Evolutionary conservation across 2,797 vertebrate species (phyloP).

Genomic region (Clarias fuscus): DNA sequence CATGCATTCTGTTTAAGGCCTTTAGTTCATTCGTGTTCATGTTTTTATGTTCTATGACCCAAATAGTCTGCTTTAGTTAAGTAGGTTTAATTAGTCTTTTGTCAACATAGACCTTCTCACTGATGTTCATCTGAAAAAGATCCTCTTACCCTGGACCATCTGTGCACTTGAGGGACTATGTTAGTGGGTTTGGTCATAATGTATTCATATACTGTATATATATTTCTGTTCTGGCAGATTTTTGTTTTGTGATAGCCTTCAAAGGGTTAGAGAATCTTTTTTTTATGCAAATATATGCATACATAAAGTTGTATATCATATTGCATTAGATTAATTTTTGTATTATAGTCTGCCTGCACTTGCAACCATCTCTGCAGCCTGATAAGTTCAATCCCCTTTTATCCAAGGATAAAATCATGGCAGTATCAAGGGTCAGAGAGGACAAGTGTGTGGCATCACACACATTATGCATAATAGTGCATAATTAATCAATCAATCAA

Average conservation of each 20-base stretch:
- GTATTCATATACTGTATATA: constrained; percentile 56
- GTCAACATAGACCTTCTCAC: constrained; percentile 57
- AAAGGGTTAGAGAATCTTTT: constrained; percentile 62
- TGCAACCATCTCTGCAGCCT: too few species aligned
- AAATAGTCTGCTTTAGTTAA: constrained; percentile 37
- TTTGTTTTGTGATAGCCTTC: constrained; percentile 68
- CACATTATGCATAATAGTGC: too few species aligned
- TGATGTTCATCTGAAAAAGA: constrained; percentile 1
- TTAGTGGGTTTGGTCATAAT: constrained; percentile 64
- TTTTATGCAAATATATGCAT: background rate
- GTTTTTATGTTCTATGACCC: constrained; percentile 61
- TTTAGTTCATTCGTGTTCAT: constrained; percentile 60
- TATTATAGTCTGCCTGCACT: too few species aligned
- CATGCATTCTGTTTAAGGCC: constrained; percentile 69
- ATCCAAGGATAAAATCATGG: too few species aligned
- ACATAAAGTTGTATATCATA: background rate
- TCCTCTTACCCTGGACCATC: constrained; percentile 13
- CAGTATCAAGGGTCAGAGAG: too few species aligned
- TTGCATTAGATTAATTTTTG: too few species aligned
- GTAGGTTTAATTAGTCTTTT: constrained; percentile 60
- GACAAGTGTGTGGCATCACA: background rate
- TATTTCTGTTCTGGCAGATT: constrained; percentile 64
- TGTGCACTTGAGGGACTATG: constrained; percentile 61
- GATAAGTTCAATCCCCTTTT: too few species aligned
- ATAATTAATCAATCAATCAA: too few species aligned